Base-by-base conservation (phyloP, 2,113 vertebrate species). In the Muntiacus reevesi region DNA sequence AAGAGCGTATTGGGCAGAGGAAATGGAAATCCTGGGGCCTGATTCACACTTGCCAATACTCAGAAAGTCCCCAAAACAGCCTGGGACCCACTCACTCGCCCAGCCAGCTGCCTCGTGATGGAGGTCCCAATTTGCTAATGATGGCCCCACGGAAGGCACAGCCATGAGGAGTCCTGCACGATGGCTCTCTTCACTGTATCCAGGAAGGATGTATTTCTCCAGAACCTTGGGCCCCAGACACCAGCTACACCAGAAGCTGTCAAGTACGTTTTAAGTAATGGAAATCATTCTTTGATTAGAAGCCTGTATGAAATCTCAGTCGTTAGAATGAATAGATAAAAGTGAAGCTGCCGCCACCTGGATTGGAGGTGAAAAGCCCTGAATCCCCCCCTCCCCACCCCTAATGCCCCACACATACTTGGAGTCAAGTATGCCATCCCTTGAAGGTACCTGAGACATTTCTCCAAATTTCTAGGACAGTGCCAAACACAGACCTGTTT, bases 41-140 rank as follows among this genome's bases (percentile, higher is more conserved):
- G 97, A 98, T 97, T 98, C 95, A 98, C 90, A 98, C 64, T 96
- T 95, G 81, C 92, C 95, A 96, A 50, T 43, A 27, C 76, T 90
- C 95, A 98, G 95, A 97, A 98, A 98, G 96, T 97, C 98, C 97
- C 97, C 86, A 64, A 25, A 97, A 92, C 90, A 96, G 78, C 87
- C 96, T 93, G 82, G 47, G 74, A 94, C 79, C 36, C 2, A 2
- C 60, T 52, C 67, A 36, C 36, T 40, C 67, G 33, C 36, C 91
- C 82, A 86, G 33, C 79, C 82, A 88, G 33, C 79, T 60, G 43
- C 64, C 87, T 92, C 0, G 0, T 67, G 74, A 78, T 12, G 13
- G 90, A 33, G 23, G 74, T 89, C 47, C 33, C 47, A 1, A 0
- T 47, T 67, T 76, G 64, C 25, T 94, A 3, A 52, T 16, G 28